Evolutionary conservation across 2,113 vertebrate species (phyloP).

Genomic region (Piaya cayana): DNA sequence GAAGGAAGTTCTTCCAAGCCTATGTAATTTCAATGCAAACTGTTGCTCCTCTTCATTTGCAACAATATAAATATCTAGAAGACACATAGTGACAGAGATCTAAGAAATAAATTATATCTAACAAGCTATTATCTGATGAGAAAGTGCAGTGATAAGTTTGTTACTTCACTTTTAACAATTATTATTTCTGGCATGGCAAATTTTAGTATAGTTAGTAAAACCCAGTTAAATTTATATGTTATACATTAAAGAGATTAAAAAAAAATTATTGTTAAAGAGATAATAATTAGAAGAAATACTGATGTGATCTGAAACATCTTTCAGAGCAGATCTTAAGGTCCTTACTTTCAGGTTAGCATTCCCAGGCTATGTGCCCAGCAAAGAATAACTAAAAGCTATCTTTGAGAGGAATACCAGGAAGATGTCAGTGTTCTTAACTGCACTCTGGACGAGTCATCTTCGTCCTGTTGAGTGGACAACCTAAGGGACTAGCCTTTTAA

Average conservation of each 20-base stretch:
- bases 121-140: background rate
- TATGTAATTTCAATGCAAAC: slow-evolving; percentile 91
- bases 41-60: slow-evolving; percentile 87
- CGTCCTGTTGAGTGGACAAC: background rate
- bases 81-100: background rate
- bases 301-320: background rate
- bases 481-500: background rate
- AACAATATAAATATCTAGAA: slow-evolving; percentile 94
- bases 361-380: background rate
- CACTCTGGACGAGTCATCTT: accelerated
- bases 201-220: background rate
- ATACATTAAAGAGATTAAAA: background rate
- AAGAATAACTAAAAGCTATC: background rate
- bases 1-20: slow-evolving; percentile 94
- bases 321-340: background rate
- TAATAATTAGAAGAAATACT: background rate
- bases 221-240: background rate
- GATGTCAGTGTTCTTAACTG: background rate
- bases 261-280: background rate
- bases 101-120: background rate
- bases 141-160: background rate
- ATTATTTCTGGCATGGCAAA: background rate
- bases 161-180: background rate
- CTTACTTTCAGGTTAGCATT: background rate
- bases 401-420: background rate